Evolutionary conservation across 2,113 vertebrate genomes (phyloP).

Genomic region (Campylomormyrus numenius): DNA sequence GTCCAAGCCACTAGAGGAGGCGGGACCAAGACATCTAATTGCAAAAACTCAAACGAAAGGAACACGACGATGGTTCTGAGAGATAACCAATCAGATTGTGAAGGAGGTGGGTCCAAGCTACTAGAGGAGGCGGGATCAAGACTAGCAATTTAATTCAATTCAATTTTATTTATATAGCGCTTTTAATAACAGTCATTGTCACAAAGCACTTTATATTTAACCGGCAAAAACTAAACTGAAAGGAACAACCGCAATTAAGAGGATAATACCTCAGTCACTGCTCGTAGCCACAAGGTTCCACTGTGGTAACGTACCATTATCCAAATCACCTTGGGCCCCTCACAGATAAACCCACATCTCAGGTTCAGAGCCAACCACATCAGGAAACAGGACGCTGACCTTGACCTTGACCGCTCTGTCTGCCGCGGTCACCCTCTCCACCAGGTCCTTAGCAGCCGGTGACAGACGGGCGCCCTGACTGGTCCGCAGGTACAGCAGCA

Average conservation of each 20-base stretch:
- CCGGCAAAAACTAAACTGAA: not conserved
- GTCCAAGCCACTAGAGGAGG: not conserved
- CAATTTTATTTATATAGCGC: no score
- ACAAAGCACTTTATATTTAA: no score
- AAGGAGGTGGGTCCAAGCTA: no score
- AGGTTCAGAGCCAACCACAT: not conserved
- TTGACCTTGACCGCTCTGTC: constrained; percentile 76
- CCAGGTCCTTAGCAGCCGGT: constrained; percentile 66
- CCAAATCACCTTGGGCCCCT: not conserved
- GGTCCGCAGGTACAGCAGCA: constrained; percentile 75
- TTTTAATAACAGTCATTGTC: no score
- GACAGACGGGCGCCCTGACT: constrained; percentile 58
- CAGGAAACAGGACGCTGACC: constrained; percentile 54
- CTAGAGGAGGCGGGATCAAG: no score
- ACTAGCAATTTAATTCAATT: not conserved
- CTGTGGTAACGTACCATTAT: not conserved
- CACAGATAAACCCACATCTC: not conserved
- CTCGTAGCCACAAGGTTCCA: not conserved
- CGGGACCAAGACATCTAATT: not conserved
- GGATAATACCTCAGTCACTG: not conserved
- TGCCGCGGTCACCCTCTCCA: constrained; percentile 70
- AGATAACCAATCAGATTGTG: no score
- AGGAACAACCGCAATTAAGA: not conserved
- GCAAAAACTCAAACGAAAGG: no score
- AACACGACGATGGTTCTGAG: no score